A percentile compares a stretch with the other conserved stretches of the same genome.
Evolutionary conservation across 92 coral and sea anemone species (phyloP).

Genomic region (Porites lobata): DNA sequence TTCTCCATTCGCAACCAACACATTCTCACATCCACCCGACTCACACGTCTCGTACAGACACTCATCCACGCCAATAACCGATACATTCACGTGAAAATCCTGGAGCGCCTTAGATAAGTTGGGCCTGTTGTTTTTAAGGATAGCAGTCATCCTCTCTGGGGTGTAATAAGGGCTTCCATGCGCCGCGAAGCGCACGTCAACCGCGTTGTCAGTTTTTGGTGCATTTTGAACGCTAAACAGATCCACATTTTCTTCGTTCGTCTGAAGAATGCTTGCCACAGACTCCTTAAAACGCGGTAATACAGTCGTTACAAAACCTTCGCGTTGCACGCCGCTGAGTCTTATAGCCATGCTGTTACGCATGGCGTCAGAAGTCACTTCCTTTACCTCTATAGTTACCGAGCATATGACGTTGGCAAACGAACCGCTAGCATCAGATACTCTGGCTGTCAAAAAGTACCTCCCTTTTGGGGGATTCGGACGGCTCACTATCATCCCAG

Average conservation of each 20-base stretch:
- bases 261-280: constrained; percentile 74
- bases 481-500: constrained; percentile 79
- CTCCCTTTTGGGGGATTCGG: constrained; percentile 78
- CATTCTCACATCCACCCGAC: constrained; percentile 83
- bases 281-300: constrained; percentile 73
- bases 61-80: constrained; percentile 85
- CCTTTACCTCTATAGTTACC: constrained; percentile 76
- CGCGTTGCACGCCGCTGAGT: constrained; percentile 60
- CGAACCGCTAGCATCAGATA: constrained; percentile 80
- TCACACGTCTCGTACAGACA: constrained; percentile 87
- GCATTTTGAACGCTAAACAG: constrained; percentile 90
- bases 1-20: constrained; percentile 73
- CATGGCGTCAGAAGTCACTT: constrained; percentile 82
- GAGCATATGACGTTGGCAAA: constrained; percentile 78
- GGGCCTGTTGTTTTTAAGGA: constrained; percentile 76
- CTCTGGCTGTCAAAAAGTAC: constrained; percentile 70
- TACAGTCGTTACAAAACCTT: constrained; percentile 64
- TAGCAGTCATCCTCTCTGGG: constrained; percentile 84
- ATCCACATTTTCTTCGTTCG: constrained; percentile 79
- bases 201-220: constrained; percentile 39
- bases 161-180: constrained; percentile 98
- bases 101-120: constrained; percentile 14
- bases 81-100: constrained; percentile 33
- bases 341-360: constrained; percentile 87
- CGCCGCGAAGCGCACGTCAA: constrained; percentile 94